Conservation (phyloP, 64 coral and sea anemone species). For the Orbicella faveolata region DNA sequence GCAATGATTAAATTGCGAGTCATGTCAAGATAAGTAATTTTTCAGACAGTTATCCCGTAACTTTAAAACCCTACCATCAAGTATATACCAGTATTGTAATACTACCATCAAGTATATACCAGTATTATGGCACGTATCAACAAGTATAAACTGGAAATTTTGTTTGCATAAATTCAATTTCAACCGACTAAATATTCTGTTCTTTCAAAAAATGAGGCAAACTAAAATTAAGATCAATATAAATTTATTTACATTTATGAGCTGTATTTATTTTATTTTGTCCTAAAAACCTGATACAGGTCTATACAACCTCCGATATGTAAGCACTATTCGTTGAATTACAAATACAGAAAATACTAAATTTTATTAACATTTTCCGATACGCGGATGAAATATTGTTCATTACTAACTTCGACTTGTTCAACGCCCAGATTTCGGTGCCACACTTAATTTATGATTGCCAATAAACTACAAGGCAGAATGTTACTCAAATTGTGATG, state of each 20-base stretch:
- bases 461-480: not conserved
- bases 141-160: no score
- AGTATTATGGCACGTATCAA: no score
- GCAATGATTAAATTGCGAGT: no score
- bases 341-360: not conserved
- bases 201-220: not conserved
- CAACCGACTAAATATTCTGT: no score
- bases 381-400: not conserved
- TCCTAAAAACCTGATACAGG: not conserved
- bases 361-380: not conserved
- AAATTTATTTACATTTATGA: not conserved
- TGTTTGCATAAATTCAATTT: no score
- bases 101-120: no score
- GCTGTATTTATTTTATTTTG: constrained; percentile 6
- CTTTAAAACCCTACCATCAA: no score
- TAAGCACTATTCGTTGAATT: not conserved
- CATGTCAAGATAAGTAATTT: no score
- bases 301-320: not conserved
- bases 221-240: not conserved
- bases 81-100: no score
- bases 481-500: not conserved
- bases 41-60: no score
- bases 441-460: not conserved
- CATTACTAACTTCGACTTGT: not conserved
- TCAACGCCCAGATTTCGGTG: not conserved